phyloP scores from a whole-genome alignment of 1,140 invertebrate genomes.

The Matsumurasca onukii region DNA sequence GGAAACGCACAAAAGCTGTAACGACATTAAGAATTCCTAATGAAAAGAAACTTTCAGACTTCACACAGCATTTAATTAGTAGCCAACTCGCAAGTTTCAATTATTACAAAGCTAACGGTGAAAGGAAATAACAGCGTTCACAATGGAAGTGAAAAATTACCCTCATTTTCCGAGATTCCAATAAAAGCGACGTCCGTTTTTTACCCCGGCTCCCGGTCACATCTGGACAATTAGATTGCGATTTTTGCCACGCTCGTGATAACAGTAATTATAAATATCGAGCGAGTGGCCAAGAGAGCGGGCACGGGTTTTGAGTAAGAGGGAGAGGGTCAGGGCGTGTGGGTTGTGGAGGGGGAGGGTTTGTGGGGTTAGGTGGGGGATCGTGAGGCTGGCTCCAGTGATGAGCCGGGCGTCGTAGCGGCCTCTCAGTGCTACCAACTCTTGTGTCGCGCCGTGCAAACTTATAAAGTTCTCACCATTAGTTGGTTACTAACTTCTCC shows the following conservation, averaged over 20 bases:
- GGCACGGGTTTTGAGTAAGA: not conserved
- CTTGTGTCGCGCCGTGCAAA: too few relatives aligned
- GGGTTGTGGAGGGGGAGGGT: not conserved
- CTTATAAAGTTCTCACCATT: too few relatives aligned
- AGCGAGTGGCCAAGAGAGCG: not conserved
- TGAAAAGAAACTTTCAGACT: too few relatives aligned
- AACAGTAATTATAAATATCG: constrained; percentile 27
- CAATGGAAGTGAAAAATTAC: constrained; percentile 13
- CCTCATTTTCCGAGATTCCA: constrained; percentile 13
- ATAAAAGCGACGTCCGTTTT: constrained; percentile 12
- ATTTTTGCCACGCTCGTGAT: constrained; percentile 23
- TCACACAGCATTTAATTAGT: too few relatives aligned
- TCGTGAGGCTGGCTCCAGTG: not conserved
- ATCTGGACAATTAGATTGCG: constrained; percentile 26
- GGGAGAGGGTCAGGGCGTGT: constrained; percentile 6
- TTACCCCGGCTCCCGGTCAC: constrained; percentile 7
- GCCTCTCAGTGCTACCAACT: not conserved
- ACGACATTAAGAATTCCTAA: too few relatives aligned
- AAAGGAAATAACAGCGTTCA: too few relatives aligned
- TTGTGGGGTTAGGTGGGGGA: not conserved
- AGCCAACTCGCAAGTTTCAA: too few relatives aligned
- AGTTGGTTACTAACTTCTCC: too few relatives aligned
- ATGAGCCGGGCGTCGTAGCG: not conserved
- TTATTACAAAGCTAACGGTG: too few relatives aligned
- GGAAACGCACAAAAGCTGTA: too few relatives aligned